Conservation (phyloP, 2,113 vertebrate genomes). For the Parus major region DNA sequence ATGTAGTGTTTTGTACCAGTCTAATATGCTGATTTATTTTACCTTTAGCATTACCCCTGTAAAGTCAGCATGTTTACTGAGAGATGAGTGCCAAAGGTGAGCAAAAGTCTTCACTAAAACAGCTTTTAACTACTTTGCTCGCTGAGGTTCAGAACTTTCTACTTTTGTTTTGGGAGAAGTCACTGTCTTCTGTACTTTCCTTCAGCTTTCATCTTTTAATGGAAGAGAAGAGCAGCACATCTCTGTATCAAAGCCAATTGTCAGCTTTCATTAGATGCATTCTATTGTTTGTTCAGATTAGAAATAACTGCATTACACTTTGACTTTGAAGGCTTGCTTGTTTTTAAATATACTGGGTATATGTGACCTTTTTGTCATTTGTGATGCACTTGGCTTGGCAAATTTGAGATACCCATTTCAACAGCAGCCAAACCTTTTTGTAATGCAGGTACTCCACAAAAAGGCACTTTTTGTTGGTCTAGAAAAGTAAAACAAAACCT, state of each 20-base stretch:
- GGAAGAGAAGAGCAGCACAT: constrained; percentile 46
- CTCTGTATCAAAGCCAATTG: constrained; percentile 63
- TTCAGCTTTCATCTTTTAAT: constrained; percentile 55
- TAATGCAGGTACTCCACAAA: neutral
- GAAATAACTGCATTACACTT: constrained; percentile 64
- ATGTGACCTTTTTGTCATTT: constrained; percentile 55
- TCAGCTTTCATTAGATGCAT: constrained; percentile 58
- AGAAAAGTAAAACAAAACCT: neutral
- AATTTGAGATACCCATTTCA: constrained; percentile 21
- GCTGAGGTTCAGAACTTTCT: constrained; percentile 54
- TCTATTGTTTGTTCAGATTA: constrained; percentile 60
- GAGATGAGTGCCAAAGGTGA: neutral
- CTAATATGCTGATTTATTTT: neutral
- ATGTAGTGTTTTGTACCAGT: neutral
- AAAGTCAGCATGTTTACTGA: neutral
- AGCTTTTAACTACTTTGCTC: neutral
- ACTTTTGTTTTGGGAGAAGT: constrained; percentile 12
- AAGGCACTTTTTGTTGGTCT: neutral
- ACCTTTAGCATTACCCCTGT: neutral
- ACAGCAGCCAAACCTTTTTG: constrained; percentile 2
- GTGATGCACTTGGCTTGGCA: constrained; percentile 35
- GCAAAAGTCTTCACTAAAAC: neutral
- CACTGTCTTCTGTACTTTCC: constrained; percentile 22
- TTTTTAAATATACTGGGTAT: constrained; percentile 48
- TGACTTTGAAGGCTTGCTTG: constrained; percentile 57